Conservation (phyloP, 2,888 invertebrate genomes). For the Malachius bipustulatus region DNA sequence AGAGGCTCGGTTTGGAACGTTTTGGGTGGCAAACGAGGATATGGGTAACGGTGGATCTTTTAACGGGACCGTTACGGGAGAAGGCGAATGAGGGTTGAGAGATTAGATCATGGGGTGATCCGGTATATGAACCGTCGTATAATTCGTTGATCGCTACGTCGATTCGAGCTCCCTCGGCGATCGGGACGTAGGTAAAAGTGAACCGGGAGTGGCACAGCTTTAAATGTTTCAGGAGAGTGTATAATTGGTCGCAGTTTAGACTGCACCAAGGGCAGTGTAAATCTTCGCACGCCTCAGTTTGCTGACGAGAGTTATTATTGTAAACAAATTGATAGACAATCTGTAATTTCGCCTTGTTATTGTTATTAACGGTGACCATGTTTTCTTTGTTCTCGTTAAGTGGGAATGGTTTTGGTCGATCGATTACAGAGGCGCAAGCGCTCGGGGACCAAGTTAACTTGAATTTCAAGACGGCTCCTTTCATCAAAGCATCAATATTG, state of each 20-base stretch:
- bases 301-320: slow-evolving; percentile 88
- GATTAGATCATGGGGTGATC: slow-evolving; percentile 81
- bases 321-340: slow-evolving; percentile 94
- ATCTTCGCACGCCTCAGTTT: slow-evolving; percentile 89
- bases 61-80: slow-evolving; percentile 55
- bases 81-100: slow-evolving; percentile 62
- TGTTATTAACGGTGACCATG: slow-evolving; percentile 27
- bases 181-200: slow-evolving; percentile 81
- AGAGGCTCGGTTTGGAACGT: slow-evolving; percentile 53
- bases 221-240: slow-evolving; percentile 84
- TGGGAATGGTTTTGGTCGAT: slow-evolving; percentile 49
- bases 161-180: slow-evolving; percentile 64
- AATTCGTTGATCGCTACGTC: slow-evolving; percentile 92
- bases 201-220: slow-evolving; percentile 89
- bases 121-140: slow-evolving; percentile 91
- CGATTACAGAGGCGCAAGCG: slow-evolving; percentile 52
- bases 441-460: slow-evolving; percentile 74
- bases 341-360: slow-evolving; percentile 48
- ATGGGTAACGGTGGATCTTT: slow-evolving; percentile 65
- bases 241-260: slow-evolving; percentile 74
- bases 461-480: slow-evolving; percentile 73
- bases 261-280: slow-evolving; percentile 95
- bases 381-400: slow-evolving; percentile 36
- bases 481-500: slow-evolving; percentile 61
- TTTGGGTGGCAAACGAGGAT: slow-evolving; percentile 67